Conservation (phyloP, 2,797 vertebrate genomes). For the Takifugu ocellatus region DNA sequence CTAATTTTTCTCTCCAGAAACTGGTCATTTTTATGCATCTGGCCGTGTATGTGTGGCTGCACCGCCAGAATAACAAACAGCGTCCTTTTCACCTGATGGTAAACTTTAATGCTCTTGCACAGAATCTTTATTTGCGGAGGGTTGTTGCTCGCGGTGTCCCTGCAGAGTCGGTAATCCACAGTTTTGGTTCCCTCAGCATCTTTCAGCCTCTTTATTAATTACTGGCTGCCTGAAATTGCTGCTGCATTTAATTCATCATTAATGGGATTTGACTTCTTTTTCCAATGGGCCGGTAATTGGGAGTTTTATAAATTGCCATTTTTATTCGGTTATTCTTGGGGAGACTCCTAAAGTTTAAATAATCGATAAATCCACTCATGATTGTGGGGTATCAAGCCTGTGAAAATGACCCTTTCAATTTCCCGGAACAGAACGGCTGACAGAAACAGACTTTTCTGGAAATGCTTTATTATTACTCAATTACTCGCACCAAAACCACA, state of each 20-base stretch:
- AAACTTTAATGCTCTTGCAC: neutral
- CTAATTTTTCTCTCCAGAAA: slow-evolving; percentile 51
- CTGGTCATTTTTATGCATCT: slow-evolving; percentile 43
- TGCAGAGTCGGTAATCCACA: no score
- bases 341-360: neutral
- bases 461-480: neutral
- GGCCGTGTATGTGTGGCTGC: no score
- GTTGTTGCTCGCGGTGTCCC: neutral
- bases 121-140: neutral
- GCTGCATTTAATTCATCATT: no score
- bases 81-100: neutral
- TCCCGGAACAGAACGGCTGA: neutral
- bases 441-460: slow-evolving; percentile 4
- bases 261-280: no score
- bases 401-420: neutral
- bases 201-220: no score
- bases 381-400: neutral
- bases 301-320: neutral
- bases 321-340: neutral
- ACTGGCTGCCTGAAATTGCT: no score
- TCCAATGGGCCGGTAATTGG: neutral
- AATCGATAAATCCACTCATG: neutral
- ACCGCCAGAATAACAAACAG: slow-evolving; percentile 10
- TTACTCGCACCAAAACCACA: slow-evolving; percentile 5
- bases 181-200: no score